Evolutionary conservation across 2,797 vertebrate genomes (phyloP), one percentile per base, ranked within the genome.

Genomic region (Benthosema pterotum): DNA sequence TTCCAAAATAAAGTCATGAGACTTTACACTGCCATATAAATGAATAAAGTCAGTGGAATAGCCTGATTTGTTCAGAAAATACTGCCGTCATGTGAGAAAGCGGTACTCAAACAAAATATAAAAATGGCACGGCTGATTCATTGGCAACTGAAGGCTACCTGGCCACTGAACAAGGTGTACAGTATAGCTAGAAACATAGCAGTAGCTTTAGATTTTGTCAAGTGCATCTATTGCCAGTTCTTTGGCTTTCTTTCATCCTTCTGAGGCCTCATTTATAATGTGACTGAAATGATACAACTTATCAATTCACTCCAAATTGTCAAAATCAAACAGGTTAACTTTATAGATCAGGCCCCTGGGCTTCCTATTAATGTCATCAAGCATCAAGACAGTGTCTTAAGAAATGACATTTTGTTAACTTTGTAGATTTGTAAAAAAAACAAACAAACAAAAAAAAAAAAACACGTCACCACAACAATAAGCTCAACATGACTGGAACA

Each of bases 201-300:
- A 53, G 60, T 56, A 61, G 49, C 25, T 67, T 65, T 55, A 52
- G 19, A 42, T 50, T 16, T 18, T 5, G 17, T 65, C 45, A 71
- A 65, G 72, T 79, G 64, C 72, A 77, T 56, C 45, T 8, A 60
- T 38, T 65, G 48, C 74, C 14, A 42, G 65, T 72, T 79, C 73
- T 87, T 85, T 83, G 82, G 80, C 83, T 77, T 52, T 1, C 22
- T 18, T 14, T 42, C 57, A n/a, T 7, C 45, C 45, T 77, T 52
- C 62, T 48, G 18, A 13, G 73, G 67, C 56, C 52, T 73, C 61
- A 43, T 59, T 79, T 67, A 65, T 4, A 25, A 25, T 25, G n/a
- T n/a, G n/a, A n/a, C n/a, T n/a, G n/a, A n/a, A n/a, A n/a, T n/a
- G n/a, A n/a, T n/a, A n/a, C n/a, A n/a, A n/a, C n/a, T n/a, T n/a